Percentiles rank a stretch among this genome's conserved stretches.
Evolutionary conservation across 2,113 vertebrate species (phyloP).

Genomic region (Benitochromis conjunctus): DNA sequence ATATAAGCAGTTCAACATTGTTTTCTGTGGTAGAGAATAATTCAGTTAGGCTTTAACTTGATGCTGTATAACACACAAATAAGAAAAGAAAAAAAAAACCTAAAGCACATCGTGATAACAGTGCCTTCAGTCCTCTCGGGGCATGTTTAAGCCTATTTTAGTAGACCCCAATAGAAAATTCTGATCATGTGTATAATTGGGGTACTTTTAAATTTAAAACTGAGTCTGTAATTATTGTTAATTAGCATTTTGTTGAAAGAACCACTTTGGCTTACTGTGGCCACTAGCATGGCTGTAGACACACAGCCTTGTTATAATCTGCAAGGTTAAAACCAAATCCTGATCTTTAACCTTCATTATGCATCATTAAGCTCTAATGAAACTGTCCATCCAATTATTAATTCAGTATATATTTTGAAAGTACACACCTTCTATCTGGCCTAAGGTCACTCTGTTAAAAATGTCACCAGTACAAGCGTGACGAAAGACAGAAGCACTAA

Average conservation of each 20-base stretch:
- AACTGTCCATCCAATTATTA: not conserved
- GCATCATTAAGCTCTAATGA: not conserved
- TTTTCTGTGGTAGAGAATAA: not conserved
- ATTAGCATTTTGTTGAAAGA: not conserved
- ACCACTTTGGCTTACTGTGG: not conserved
- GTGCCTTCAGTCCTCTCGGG: not conserved
- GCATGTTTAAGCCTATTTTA: not conserved
- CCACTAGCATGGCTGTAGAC: not conserved
- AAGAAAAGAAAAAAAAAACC: not conserved
- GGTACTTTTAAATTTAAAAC: not conserved
- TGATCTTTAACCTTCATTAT: not conserved
- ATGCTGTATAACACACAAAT: not conserved
- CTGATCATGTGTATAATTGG: not conserved
- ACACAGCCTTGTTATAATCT: not conserved
- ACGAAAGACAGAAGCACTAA: not conserved
- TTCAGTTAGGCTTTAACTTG: not conserved
- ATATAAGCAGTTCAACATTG: not conserved
- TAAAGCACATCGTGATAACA: not conserved
- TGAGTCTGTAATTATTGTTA: not conserved
- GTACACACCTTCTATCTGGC: not conserved
- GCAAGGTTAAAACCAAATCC: not conserved
- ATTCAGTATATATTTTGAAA: not conserved
- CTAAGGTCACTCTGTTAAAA: not conserved
- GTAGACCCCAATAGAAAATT: not conserved
- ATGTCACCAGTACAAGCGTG: not conserved